Base-by-base conservation (phyloP, 92 coral and sea anemone species). In the Bergia puertoricense region DNA sequence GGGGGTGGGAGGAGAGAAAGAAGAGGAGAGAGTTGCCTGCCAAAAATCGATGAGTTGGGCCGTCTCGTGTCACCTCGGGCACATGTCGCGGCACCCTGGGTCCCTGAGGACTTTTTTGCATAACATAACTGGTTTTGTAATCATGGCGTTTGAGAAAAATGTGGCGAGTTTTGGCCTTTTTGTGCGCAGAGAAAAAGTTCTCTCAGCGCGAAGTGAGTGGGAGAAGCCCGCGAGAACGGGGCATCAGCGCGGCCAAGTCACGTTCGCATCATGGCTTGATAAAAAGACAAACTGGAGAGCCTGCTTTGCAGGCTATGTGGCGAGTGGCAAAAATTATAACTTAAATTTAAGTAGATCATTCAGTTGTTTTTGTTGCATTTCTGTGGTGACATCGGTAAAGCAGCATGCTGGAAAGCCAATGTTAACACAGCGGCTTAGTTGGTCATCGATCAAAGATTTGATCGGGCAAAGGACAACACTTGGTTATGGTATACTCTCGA, bases 361-460 rank as follows among this genome's bases (percentile, higher is more conserved):
- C 62, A 30, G 10, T 13, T 86, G 81, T 30, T 76, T 7, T 16
- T 72, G 62, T 30, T 22, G 43, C 11, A 14, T 7, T 81, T 86
- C 87, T 8, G 22, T 23, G 7, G 90, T 8, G 3, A 90, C 85
- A 41, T 90, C 90, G 14, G 92, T 90, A 75, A 86, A 90, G 72
- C 79, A 86, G 41, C 92, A 90, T 3, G 90, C 76, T 18, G 43
- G 20, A 40, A 86, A 86, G 38, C 82, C 77, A 37, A 86, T 13
- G 30, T 74, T 50, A 4, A 4, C 30, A 43, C 84, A 77, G n/a
- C 85, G 16, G 2, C 2, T 38, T 1, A 77, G 45, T 10, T 86
- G 37, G 56, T 88, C 93, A 18, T 91, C 85, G n/a, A 91, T 91
- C 15, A 91, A 69, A 15, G 90, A 80, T 50, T 80, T 86, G 2